Percentiles rank a stretch among this genome's conserved stretches.
These are phyloP conservation scores for Syngnathus typhle DNA, from an alignment of 2,113 vertebrate species.

Conservation along the genomic window DNA sequence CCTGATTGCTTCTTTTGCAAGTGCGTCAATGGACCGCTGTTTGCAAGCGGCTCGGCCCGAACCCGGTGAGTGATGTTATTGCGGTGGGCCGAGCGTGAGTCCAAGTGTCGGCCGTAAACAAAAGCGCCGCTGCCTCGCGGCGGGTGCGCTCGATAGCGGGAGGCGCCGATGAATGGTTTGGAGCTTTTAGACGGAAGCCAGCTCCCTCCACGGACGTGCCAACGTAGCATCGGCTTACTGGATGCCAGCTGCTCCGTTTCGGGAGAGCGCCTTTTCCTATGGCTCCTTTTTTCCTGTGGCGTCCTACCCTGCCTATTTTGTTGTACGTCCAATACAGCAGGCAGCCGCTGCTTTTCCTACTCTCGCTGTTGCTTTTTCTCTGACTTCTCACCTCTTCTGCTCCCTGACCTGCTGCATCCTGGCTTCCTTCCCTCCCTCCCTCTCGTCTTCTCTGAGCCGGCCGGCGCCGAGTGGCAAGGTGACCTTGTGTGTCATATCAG, in stretches of 20 bases:
- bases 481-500: slow-evolving; percentile 86
- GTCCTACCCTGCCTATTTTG: slow-evolving; percentile 36
- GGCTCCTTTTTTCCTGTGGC: slow-evolving; percentile 29
- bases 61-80: background rate
- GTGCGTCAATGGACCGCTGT: background rate
- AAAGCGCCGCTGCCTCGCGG: background rate
- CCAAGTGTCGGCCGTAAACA: background rate
- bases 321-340: slow-evolving; percentile 19
- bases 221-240: too few species aligned
- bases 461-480: slow-evolving; percentile 80
- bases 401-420: slow-evolving; percentile 36
- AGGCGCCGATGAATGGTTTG: background rate
- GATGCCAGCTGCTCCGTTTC: too few species aligned
- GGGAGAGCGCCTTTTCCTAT: too few species aligned
- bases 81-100: background rate
- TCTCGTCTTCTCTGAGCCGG: slow-evolving; percentile 36
- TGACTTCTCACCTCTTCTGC: slow-evolving; percentile 42
- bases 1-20: background rate
- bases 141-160: background rate
- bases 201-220: background rate
- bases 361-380: slow-evolving; percentile 37
- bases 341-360: slow-evolving; percentile 9
- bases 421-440: slow-evolving; percentile 8
- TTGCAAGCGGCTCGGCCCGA: background rate
- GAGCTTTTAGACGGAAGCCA: background rate